Percentiles rank a stretch among this genome's conserved stretches.
phyloP scores from a whole-genome alignment of 1,140 invertebrate genomes.

The Ceratosolen fusciceps region DNA sequence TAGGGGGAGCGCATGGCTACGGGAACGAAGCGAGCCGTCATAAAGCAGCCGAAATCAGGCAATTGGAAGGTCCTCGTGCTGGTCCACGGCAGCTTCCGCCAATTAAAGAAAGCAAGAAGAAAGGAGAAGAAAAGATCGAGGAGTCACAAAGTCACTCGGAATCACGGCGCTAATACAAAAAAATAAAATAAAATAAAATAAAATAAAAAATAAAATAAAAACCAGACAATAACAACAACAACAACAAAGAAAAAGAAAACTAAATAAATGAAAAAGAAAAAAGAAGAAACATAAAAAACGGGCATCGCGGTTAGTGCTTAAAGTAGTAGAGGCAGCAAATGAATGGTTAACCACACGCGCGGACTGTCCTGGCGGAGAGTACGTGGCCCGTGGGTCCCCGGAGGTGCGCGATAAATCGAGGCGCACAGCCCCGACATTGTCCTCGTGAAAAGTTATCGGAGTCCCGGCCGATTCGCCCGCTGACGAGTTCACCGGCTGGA shows the following conservation, averaged over 20 bases:
- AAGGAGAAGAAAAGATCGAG: neutral
- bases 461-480: neutral
- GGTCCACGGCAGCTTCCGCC: neutral
- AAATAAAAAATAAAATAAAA: no score
- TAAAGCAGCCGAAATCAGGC: neutral
- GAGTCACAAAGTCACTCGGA: neutral
- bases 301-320: neutral
- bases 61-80: neutral
- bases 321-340: neutral
- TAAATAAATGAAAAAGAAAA: no score
- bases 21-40: no score
- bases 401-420: neutral
- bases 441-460: neutral
- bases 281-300: neutral
- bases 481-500: neutral
- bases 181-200: no score
- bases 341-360: slow-evolving; percentile 9
- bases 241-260: no score
- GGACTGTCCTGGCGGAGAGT: neutral
- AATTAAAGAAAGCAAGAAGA: no score
- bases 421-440: neutral
- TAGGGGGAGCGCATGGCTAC: no score
- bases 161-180: neutral
- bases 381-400: neutral
- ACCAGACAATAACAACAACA: no score